phyloP scores from a whole-genome alignment of 2,888 invertebrate species.

The Phymatocera aterrima region DNA sequence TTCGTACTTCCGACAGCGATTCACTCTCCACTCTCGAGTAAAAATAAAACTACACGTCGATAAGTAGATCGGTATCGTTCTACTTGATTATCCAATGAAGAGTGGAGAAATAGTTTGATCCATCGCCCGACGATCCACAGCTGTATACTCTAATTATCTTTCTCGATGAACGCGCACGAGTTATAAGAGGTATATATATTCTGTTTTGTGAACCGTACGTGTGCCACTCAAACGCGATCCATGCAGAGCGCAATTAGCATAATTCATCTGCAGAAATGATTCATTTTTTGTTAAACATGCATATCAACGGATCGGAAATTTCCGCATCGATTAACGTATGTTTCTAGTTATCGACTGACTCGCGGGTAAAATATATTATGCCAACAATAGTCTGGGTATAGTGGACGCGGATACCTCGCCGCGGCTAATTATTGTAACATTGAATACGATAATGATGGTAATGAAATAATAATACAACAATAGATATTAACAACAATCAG shows the following conservation, averaged over 20 bases:
- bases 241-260: too few relatives aligned
- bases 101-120: neutral
- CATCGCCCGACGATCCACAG: neutral
- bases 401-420: neutral
- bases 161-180: too few relatives aligned
- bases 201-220: too few relatives aligned
- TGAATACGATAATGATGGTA: neutral
- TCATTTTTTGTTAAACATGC: too few relatives aligned
- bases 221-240: too few relatives aligned
- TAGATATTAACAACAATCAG: constrained; percentile 16
- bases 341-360: too few relatives aligned
- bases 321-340: too few relatives aligned
- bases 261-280: too few relatives aligned
- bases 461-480: constrained; percentile 10
- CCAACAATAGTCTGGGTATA: neutral
- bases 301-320: too few relatives aligned
- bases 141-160: neutral
- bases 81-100: neutral
- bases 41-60: neutral
- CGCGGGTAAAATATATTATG: too few relatives aligned
- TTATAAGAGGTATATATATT: too few relatives aligned
- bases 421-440: constrained; percentile 6
- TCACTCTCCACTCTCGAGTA: neutral
- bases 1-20: neutral
- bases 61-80: neutral